Evolutionary conservation across 2,888 invertebrate species (phyloP).

Genomic region (Lamproptera curius): DNA sequence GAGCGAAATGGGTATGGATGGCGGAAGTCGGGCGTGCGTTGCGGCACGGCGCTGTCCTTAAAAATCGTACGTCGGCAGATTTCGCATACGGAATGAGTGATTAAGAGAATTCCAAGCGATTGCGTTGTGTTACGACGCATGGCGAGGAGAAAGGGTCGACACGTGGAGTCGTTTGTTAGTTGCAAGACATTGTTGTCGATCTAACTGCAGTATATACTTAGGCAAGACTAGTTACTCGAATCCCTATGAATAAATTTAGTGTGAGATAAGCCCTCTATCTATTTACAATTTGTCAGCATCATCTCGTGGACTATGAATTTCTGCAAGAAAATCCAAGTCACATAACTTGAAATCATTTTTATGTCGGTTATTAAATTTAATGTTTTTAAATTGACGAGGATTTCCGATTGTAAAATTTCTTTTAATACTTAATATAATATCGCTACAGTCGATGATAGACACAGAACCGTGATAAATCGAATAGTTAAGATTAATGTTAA

Average conservation of each 20-base stretch:
- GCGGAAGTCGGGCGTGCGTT: slow-evolving; percentile 37
- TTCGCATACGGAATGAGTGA: slow-evolving; percentile 53
- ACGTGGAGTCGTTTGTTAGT: slow-evolving; percentile 31
- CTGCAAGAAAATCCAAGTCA: neutral
- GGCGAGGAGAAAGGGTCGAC: slow-evolving; percentile 43
- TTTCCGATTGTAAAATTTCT: too few relatives aligned
- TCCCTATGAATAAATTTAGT: neutral
- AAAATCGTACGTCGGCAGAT: slow-evolving; percentile 45
- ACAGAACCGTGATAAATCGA: too few relatives aligned
- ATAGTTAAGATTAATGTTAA: too few relatives aligned
- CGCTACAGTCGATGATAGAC: too few relatives aligned
- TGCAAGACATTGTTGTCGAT: slow-evolving; percentile 17
- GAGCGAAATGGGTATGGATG: too few relatives aligned
- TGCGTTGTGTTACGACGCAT: slow-evolving; percentile 43
- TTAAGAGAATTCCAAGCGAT: slow-evolving; percentile 43
- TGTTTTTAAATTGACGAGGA: neutral
- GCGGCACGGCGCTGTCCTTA: slow-evolving; percentile 43
- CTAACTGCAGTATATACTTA: too few relatives aligned
- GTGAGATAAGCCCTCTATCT: neutral
- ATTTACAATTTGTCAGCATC: neutral
- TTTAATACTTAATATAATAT: too few relatives aligned
- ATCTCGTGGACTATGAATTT: neutral
- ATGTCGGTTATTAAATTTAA: neutral
- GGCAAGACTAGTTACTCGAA: too few relatives aligned
- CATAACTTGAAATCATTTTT: too few relatives aligned